Evolutionary conservation across 2,888 invertebrate species (phyloP), one percentile per base, ranked within the genome.

Genomic region (Helleia helle): DNA sequence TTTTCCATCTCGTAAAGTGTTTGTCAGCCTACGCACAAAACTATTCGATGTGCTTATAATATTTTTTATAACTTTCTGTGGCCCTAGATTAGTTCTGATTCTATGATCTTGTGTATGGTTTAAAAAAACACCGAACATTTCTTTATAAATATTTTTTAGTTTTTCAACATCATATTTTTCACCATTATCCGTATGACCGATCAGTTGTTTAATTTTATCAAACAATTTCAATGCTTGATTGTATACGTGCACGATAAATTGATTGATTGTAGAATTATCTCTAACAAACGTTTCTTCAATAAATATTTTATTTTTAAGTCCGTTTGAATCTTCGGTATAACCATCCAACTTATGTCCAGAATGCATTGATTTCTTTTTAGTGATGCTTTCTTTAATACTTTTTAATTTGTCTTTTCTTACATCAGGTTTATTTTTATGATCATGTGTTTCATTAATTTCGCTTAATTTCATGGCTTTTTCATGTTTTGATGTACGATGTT

Each of bases 51-150:
- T 62, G 1, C 71, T 65, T 1, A 74, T 58, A 0, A 60, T 62
- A 24, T 75, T 69, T 0, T 72, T 42, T 5, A 77, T 54, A 0
- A 68, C 71, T 30, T 68, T 73, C 37, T 71, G 60, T 0, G 49
- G 45, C 0, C 71, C 72, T 0, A 65, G 37, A 22, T 51, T 54
- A 0, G 73, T 74, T 51, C 58, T 65, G 0, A 77, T 60, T 1
- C 50, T 54, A 3, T 62, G 59, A 1, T 57, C 45, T 25, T 52
- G 50, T 0, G 65, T 68, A 1, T 57, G 50, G 11, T 47, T 51
- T 0, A 71, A 38, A 12, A 65, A 72, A 0, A 60, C 55, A 2
- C 50, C 49, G 25, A 70, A 71, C 50, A 65, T 68, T 0, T 58
- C 48, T 7, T 58, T 54, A 40, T 66, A 76, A 2, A 36, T 59